Conservation (phyloP, 2,797 vertebrate genomes). For the Phataginus tricuspis region DNA sequence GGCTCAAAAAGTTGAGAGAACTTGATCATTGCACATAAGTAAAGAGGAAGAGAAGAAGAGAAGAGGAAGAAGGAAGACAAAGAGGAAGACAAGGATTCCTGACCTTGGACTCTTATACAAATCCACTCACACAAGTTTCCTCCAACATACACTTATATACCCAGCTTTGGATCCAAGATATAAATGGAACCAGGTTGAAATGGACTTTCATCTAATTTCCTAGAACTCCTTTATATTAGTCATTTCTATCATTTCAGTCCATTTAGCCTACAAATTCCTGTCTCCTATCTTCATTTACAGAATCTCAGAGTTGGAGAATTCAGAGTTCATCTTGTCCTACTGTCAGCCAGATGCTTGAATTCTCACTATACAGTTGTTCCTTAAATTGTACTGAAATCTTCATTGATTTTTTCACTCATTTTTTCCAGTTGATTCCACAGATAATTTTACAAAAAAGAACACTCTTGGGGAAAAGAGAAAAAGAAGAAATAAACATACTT, state of each 20-base stretch:
- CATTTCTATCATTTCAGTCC: neutral
- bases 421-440: neutral
- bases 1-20: neutral
- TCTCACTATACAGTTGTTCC: neutral
- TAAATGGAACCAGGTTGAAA: neutral
- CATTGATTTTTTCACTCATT: neutral
- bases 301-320: neutral
- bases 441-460: constrained; percentile 6
- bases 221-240: neutral
- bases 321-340: neutral
- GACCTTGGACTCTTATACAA: neutral
- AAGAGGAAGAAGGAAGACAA: neutral
- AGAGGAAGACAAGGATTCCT: neutral
- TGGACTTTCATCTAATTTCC: constrained; percentile 27
- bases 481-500: neutral
- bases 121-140: neutral
- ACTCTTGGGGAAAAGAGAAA: neutral
- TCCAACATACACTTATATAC: neutral
- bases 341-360: neutral
- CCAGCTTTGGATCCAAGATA: neutral
- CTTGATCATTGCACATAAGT: neutral
- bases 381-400: neutral
- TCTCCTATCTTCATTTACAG: neutral
- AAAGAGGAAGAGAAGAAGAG: neutral
- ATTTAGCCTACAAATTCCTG: neutral